Evolutionary conservation across 2,888 invertebrate species (phyloP).

Genomic region (Dorcus parallelipipedus): DNA sequence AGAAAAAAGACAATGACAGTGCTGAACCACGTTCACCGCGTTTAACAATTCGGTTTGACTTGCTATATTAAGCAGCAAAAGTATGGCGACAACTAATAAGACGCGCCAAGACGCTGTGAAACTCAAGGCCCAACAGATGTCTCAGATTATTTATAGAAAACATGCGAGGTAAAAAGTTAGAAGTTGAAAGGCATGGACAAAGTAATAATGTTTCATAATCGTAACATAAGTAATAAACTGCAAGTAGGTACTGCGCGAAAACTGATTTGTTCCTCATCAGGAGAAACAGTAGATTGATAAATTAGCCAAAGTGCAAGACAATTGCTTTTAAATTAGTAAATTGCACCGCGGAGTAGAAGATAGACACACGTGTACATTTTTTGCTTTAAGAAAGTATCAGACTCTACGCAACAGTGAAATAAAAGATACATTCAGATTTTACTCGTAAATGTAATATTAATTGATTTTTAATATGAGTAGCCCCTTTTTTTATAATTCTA

Average conservation of each 20-base stretch:
- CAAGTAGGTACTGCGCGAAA: too few species aligned
- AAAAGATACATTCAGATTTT: too few species aligned
- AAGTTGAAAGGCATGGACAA: neutral
- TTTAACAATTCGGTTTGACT: neutral
- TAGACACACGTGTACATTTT: neutral
- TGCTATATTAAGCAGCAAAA: constrained; percentile 1
- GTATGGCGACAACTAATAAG: neutral
- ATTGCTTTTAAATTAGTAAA: neutral
- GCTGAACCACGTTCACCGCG: too few species aligned
- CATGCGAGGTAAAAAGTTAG: neutral
- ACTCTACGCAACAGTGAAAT: too few species aligned
- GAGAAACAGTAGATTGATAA: too few species aligned
- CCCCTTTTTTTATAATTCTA: too few species aligned
- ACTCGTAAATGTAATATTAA: too few species aligned
- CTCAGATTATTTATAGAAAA: neutral
- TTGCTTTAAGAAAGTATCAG: too few species aligned
- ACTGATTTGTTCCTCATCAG: too few species aligned
- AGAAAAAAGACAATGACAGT: neutral
- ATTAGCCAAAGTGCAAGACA: neutral
- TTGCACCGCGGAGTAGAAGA: neutral
- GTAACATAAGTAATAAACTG: too few species aligned
- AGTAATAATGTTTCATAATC: neutral
- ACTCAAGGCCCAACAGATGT: neutral
- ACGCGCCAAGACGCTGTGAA: neutral
- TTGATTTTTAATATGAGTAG: too few species aligned